Evolutionary conservation across 2,888 invertebrate genomes (phyloP).

Genomic region (Campoplex capitator): DNA sequence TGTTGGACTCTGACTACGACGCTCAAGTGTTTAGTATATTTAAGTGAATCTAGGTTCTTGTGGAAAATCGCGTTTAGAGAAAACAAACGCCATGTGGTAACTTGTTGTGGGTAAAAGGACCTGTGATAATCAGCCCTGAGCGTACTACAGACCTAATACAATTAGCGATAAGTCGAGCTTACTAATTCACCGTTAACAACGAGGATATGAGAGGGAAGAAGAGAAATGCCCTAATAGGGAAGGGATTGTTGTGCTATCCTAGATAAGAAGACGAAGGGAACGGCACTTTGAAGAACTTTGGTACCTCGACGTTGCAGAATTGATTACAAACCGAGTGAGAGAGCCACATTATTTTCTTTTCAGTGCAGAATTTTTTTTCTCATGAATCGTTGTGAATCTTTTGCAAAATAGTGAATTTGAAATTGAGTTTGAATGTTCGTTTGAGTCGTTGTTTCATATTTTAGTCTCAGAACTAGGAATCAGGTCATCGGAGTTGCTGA

Average conservation of each 20-base stretch:
- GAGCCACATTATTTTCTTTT: constrained; percentile 1
- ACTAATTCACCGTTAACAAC: constrained; percentile 66
- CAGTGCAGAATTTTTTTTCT: neutral
- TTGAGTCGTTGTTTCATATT: too few relatives aligned
- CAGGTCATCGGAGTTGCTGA: neutral
- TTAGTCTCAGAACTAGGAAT: neutral
- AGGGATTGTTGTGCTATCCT: constrained; percentile 38
- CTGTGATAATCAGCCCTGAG: constrained; percentile 43
- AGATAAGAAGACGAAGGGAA: constrained; percentile 20
- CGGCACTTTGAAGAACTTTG: constrained; percentile 44
- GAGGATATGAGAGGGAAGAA: constrained; percentile 3
- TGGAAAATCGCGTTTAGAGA: neutral
- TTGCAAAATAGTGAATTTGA: neutral
- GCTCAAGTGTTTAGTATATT: constrained; percentile 5
- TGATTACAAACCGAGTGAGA: constrained; percentile 14
- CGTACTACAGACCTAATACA: constrained; percentile 61
- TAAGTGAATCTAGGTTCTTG: constrained; percentile 9
- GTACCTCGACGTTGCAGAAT: constrained; percentile 1
- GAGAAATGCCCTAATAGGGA: constrained; percentile 16
- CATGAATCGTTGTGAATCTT: neutral
- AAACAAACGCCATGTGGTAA: constrained; percentile 25
- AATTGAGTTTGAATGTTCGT: neutral
- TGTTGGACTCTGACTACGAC: neutral
- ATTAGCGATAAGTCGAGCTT: constrained; percentile 68
- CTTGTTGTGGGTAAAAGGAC: constrained; percentile 43